Percentiles rank a stretch among this genome's conserved stretches.
Evolutionary conservation across 1,140 invertebrate species (phyloP).

Genomic region (Zaprionus nigranus): DNA sequence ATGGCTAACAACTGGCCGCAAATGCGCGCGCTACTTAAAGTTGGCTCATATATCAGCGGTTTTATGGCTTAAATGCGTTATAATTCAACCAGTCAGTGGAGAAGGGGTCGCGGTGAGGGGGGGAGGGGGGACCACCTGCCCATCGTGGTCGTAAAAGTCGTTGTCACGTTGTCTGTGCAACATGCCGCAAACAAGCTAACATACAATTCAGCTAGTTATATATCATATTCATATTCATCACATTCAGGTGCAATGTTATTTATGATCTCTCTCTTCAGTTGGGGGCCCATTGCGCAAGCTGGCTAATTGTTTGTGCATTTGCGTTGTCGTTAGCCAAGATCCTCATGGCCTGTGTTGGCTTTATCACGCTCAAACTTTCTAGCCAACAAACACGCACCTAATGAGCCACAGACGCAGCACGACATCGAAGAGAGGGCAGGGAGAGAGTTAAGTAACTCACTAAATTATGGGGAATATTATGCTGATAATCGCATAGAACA

Average conservation of each 20-base stretch:
- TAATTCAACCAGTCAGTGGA: conserved; percentile 56
- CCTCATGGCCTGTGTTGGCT: background rate
- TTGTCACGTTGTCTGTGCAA: conserved; percentile 59
- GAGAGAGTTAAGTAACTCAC: background rate
- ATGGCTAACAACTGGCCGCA: conserved; percentile 46
- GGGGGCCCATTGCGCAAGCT: background rate
- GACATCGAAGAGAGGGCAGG: conserved; percentile 40
- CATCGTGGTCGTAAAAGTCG: conserved; percentile 46
- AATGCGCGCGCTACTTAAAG: conserved; percentile 70
- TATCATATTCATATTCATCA: conserved; percentile 1
- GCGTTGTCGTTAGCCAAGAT: conserved; percentile 29
- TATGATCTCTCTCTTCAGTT: background rate
- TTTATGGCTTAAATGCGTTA: conserved; percentile 74
- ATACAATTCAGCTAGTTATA: background rate
- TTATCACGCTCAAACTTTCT: conserved; percentile 1
- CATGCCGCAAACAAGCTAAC: conserved; percentile 15
- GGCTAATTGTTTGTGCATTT: conserved; percentile 27
- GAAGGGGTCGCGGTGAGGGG: no score
- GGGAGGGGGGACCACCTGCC: conserved; percentile 38
- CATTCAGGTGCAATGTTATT: background rate
- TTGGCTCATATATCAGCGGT: conserved; percentile 64
- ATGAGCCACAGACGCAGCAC: conserved; percentile 53
- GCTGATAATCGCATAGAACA: conserved; percentile 38
- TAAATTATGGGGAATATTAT: conserved; percentile 68
- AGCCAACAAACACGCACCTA: conserved; percentile 57